Conservation (phyloP, 2,113 vertebrate genomes). For the Typhlomys cinereus region DNA sequence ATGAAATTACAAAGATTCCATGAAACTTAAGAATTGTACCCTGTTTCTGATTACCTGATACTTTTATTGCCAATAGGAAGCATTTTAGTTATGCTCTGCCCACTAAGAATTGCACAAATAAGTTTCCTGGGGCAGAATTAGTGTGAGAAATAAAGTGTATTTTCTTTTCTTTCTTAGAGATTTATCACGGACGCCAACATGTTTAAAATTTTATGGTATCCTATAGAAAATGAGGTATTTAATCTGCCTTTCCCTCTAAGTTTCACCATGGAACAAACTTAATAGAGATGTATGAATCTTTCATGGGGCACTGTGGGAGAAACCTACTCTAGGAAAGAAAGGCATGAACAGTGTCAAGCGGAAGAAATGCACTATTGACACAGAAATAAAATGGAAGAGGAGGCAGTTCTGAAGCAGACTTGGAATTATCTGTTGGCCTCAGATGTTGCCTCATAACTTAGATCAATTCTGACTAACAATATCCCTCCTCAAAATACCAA, state of each 20-base stretch:
- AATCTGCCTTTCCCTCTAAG: not conserved
- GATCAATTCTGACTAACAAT: not conserved
- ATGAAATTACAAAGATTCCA: not conserved
- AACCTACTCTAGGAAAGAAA: constrained; percentile 26
- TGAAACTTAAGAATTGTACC: not conserved
- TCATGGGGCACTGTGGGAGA: not conserved
- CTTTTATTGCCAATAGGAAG: not conserved
- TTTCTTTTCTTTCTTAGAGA: constrained; percentile 15
- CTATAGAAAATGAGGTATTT: not conserved
- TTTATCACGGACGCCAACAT: not conserved
- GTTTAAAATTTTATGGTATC: not conserved
- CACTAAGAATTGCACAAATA: not conserved
- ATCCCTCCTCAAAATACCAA: not conserved
- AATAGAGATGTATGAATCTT: constrained; percentile 5
- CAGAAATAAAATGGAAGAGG: not conserved
- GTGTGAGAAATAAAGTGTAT: not conserved
- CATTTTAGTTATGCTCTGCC: not conserved
- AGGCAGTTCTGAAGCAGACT: not conserved
- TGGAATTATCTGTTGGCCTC: not conserved
- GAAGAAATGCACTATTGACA: not conserved
- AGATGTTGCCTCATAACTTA: constrained; percentile 11
- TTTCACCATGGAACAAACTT: not conserved
- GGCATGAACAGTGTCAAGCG: not conserved
- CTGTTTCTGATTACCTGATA: not conserved
- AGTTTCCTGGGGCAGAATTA: not conserved